A percentile compares a stretch with the other conserved stretches of the same genome.
These are phyloP conservation scores for Oophaga pumilio DNA, from an alignment of 2,113 vertebrate genomes.

Conservation along the genomic window DNA sequence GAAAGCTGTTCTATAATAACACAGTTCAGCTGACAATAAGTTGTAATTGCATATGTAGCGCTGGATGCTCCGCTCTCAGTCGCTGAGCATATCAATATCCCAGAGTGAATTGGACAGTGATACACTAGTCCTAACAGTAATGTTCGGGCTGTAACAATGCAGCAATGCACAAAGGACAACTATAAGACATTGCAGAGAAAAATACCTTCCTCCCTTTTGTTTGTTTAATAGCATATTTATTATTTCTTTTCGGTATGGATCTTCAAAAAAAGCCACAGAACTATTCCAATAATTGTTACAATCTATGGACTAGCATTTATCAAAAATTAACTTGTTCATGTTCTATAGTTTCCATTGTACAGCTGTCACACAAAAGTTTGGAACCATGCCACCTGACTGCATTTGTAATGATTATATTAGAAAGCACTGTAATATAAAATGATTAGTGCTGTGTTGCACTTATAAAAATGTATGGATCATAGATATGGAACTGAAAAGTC, in stretches of 20 bases:
- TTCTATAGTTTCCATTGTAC: neutral
- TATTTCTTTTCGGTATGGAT: neutral
- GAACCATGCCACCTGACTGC: too few species aligned
- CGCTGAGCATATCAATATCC: slow-evolving; percentile 46
- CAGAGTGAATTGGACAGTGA: slow-evolving; percentile 22
- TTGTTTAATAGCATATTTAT: neutral
- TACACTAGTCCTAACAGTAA: neutral
- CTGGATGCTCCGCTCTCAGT: slow-evolving; percentile 15
- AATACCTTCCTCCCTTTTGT: neutral
- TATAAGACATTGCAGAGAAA: neutral
- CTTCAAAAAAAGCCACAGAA: neutral
- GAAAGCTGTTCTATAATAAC: slow-evolving; percentile 37
- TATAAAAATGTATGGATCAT: too few species aligned
- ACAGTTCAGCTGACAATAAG: slow-evolving; percentile 27
- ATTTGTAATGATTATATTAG: too few species aligned
- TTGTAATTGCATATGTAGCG: slow-evolving; percentile 45
- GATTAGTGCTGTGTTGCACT: too few species aligned
- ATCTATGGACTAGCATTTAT: neutral
- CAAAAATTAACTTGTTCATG: neutral
- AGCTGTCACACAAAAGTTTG: neutral
- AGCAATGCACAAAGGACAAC: slow-evolving; percentile 13
- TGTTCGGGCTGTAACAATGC: slow-evolving; percentile 24
- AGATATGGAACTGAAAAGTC: too few species aligned
- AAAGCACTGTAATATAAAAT: too few species aligned
- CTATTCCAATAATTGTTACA: neutral